phyloP scores from a whole-genome alignment of 2,113 vertebrate species.

The Chaenocephalus aceratus region DNA sequence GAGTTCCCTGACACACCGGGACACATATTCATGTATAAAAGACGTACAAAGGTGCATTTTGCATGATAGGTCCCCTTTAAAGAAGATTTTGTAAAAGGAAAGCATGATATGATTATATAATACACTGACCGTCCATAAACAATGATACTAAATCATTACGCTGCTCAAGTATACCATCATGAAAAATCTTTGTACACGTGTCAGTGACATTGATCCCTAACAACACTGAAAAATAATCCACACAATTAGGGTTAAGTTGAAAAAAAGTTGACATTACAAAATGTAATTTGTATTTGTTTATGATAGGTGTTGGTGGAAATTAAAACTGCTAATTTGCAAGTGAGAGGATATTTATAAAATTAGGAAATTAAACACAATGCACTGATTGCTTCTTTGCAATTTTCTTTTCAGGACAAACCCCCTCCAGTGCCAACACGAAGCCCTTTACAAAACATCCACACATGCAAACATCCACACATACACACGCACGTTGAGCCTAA shows the following conservation, averaged over 20 bases:
- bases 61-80: no score
- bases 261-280: neutral
- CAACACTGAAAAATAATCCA: neutral
- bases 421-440: neutral
- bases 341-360: neutral
- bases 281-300: no score
- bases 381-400: constrained; percentile 16
- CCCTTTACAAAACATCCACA: constrained; percentile 9
- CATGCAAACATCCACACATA: neutral
- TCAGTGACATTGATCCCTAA: neutral
- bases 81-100: neutral
- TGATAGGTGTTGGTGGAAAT: no score
- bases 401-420: neutral
- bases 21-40: no score
- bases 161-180: neutral
- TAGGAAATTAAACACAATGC: neutral
- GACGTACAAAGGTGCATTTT: no score
- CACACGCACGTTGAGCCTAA: neutral
- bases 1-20: no score
- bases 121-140: neutral
- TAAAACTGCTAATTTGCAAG: neutral
- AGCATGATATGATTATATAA: neutral
- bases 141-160: neutral
- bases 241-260: neutral
- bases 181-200: neutral